phyloP scores from a whole-genome alignment of 2,888 invertebrate genomes.

The Argyresthia goedartella region DNA sequence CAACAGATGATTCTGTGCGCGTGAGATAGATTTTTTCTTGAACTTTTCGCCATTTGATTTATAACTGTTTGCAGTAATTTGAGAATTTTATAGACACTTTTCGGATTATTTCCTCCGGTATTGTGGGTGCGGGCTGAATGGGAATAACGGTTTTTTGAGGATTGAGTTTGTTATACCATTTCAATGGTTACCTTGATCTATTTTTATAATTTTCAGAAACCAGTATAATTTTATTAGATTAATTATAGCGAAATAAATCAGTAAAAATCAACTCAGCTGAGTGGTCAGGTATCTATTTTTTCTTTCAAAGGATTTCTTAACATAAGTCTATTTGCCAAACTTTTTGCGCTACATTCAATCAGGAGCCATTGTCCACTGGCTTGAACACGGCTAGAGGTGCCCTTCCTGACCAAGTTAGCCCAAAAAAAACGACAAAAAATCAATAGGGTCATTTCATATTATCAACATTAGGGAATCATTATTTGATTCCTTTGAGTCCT shows the following conservation, averaged over 20 bases:
- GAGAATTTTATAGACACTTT: conserved; percentile 53
- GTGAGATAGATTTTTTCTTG: conserved; percentile 60
- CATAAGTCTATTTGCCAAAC: conserved; percentile 13
- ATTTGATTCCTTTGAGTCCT: conserved; percentile 14
- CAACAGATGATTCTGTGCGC: conserved; percentile 49
- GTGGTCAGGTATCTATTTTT: not conserved
- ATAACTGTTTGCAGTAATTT: conserved; percentile 69
- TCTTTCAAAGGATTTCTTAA: not conserved
- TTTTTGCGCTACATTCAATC: conserved; percentile 34
- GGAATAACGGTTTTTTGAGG: conserved; percentile 43
- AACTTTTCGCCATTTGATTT: conserved; percentile 50
- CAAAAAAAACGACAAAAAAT: conserved; percentile 30
- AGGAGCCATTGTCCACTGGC: conserved; percentile 46
- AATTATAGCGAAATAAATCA: too few relatives aligned
- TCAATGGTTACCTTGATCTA: too few relatives aligned
- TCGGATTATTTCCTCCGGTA: conserved; percentile 21
- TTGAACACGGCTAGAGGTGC: conserved; percentile 34
- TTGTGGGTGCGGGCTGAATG: conserved; percentile 33
- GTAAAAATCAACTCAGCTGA: too few relatives aligned
- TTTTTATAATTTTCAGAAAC: too few relatives aligned
- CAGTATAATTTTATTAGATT: too few relatives aligned
- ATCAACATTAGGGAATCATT: conserved; percentile 36
- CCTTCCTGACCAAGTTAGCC: conserved; percentile 40
- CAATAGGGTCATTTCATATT: conserved; percentile 32
- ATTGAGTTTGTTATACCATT: too few relatives aligned